These are phyloP conservation scores for Alca torda DNA, from an alignment of 2,797 vertebrate genomes.

Conservation along the genomic window DNA sequence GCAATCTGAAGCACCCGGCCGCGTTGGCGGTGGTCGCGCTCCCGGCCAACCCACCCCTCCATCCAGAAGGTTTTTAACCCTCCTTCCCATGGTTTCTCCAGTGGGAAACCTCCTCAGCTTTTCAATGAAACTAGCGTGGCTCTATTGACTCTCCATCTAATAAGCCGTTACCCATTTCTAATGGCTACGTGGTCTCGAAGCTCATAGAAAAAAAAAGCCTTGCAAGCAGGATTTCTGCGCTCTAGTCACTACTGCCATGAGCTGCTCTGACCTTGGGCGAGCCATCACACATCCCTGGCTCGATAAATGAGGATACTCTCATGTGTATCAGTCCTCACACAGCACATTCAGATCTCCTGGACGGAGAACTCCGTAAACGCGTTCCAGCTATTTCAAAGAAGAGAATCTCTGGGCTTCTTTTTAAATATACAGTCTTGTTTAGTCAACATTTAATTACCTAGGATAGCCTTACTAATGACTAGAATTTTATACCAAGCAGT, in stretches of 20 bases:
- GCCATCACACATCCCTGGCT: not conserved
- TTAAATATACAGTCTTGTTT: not conserved
- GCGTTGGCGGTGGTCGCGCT: not conserved
- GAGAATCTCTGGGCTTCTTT: constrained; percentile 19
- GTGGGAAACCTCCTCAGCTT: not conserved
- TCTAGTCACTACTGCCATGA: not conserved
- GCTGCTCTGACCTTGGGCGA: not conserved
- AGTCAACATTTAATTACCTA: constrained; percentile 28
- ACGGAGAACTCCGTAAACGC: not conserved
- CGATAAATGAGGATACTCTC: not conserved
- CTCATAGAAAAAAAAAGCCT: not conserved
- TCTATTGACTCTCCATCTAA: not conserved
- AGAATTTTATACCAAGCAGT: not conserved
- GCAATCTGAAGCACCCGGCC: constrained; percentile 77
- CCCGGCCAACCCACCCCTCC: not conserved
- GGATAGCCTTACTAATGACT: not conserved
- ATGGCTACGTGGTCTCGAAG: not conserved
- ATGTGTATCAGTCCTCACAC: not conserved
- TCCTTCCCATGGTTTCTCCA: not conserved
- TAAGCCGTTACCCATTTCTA: not conserved
- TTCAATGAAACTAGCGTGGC: rapidly evolving
- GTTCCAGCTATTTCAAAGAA: not conserved
- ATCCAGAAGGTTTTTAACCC: not conserved
- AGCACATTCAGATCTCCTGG: not conserved
- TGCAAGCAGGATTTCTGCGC: not conserved